phyloP scores from a whole-genome alignment of 2,888 invertebrate genomes.

The Eucriotettix oculatus region DNA sequence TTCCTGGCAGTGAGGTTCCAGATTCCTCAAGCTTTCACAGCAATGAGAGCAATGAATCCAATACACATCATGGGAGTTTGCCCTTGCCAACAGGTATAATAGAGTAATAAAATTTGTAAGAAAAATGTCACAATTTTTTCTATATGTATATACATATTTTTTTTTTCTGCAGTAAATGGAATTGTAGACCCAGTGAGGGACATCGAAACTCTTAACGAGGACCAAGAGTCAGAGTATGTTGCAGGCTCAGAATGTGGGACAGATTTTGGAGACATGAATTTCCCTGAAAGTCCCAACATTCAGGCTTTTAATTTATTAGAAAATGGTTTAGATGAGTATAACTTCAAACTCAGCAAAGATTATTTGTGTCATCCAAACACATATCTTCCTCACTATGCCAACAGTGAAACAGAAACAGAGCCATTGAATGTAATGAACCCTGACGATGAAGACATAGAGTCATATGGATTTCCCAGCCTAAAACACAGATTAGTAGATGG shows the following conservation, averaged over 20 bases:
- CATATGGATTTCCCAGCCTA: conserved; percentile 31
- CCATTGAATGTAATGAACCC: conserved; percentile 11
- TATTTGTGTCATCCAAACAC: conserved; percentile 72
- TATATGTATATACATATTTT: neutral
- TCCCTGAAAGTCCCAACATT: conserved; percentile 36
- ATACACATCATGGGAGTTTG: conserved; percentile 27
- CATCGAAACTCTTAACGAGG: conserved; percentile 50
- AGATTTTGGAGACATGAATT: conserved; percentile 34
- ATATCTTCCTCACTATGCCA: conserved; percentile 48
- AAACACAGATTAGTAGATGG: conserved; percentile 26
- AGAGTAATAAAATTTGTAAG: conserved; percentile 12
- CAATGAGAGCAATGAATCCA: conserved; percentile 65
- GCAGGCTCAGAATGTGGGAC: conserved; percentile 51
- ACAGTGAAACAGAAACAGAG: conserved; percentile 21
- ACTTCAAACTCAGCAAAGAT: conserved; percentile 39
- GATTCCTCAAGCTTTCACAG: conserved; percentile 77
- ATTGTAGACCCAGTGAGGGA: conserved; percentile 43
- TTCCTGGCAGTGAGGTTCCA: conserved; percentile 75
- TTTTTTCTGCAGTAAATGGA: conserved; percentile 25
- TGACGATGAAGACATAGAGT: conserved; percentile 24
- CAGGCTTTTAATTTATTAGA: conserved; percentile 11
- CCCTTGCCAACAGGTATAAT: conserved; percentile 25
- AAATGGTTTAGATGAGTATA: conserved; percentile 24
- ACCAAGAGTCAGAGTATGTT: conserved; percentile 49
- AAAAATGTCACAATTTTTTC: conserved; percentile 3